Percentiles rank a stretch among this genome's conserved stretches.
These are phyloP conservation scores for Tauraco erythrolophus DNA, from an alignment of 2,113 vertebrate genomes.

Conservation along the genomic window DNA sequence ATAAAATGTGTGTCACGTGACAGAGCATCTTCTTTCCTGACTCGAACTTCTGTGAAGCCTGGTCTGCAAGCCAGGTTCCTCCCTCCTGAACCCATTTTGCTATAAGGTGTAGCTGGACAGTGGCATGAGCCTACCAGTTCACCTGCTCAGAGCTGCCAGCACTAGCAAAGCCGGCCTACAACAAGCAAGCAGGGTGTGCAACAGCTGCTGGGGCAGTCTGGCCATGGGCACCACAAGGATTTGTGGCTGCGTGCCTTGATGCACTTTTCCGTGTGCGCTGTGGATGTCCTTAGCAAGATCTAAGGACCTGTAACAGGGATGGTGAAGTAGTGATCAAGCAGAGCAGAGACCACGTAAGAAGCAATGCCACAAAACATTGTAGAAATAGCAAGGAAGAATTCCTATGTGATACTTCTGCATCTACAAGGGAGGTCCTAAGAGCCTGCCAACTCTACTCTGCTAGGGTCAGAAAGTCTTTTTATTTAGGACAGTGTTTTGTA, in stretches of 20 bases:
- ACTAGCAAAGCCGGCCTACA: background rate
- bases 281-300: background rate
- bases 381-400: background rate
- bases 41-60: background rate
- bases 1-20: background rate
- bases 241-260: background rate
- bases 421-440: background rate
- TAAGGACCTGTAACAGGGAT: background rate
- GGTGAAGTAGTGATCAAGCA: background rate
- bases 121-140: background rate
- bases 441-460: background rate
- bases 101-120: background rate
- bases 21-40: background rate
- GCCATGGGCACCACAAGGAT: background rate
- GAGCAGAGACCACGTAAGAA: background rate
- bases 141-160: background rate
- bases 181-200: background rate
- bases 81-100: background rate
- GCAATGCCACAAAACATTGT: background rate
- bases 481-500: background rate
- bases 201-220: background rate
- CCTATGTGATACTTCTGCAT: background rate
- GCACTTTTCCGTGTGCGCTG: background rate
- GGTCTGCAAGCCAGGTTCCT: background rate
- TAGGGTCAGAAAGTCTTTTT: background rate